A percentile compares a stretch with the other conserved stretches of the same genome.
Conservation (phyloP, 2,888 invertebrate genomes). For the Noctua pronuba region DNA sequence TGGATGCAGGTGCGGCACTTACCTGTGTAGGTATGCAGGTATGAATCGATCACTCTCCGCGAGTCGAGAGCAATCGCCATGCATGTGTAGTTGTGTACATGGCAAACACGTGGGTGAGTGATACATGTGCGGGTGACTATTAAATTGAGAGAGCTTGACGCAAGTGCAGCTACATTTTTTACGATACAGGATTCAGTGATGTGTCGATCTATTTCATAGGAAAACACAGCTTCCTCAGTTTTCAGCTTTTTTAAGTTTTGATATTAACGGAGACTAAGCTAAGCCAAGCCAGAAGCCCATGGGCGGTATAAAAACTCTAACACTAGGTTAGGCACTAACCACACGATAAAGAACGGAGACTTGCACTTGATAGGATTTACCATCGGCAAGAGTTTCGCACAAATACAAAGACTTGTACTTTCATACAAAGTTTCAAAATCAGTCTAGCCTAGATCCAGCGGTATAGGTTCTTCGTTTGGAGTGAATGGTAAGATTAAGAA, state of each 20-base stretch:
- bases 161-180: not conserved
- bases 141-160: not conserved
- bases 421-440: not conserved
- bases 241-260: not conserved
- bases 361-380: not conserved
- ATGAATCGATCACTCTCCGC: conserved; percentile 22
- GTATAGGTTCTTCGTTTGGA: not conserved
- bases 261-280: no score
- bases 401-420: not conserved
- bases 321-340: no score
- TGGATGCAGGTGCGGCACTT: conserved; percentile 7
- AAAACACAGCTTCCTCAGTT: not conserved
- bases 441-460: not conserved
- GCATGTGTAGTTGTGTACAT: not conserved
- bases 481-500: not conserved
- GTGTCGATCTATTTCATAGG: not conserved
- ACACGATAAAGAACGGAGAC: not conserved
- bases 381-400: not conserved
- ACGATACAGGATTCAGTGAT: not conserved
- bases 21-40: not conserved
- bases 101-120: not conserved
- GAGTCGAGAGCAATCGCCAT: conserved; percentile 13
- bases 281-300: no score
- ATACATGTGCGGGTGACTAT: not conserved
- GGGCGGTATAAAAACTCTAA: no score